Evolutionary conservation across 1,140 invertebrate genomes (phyloP), one percentile per base, ranked within the genome.

Genomic region (Drosophila tsacasi): DNA sequence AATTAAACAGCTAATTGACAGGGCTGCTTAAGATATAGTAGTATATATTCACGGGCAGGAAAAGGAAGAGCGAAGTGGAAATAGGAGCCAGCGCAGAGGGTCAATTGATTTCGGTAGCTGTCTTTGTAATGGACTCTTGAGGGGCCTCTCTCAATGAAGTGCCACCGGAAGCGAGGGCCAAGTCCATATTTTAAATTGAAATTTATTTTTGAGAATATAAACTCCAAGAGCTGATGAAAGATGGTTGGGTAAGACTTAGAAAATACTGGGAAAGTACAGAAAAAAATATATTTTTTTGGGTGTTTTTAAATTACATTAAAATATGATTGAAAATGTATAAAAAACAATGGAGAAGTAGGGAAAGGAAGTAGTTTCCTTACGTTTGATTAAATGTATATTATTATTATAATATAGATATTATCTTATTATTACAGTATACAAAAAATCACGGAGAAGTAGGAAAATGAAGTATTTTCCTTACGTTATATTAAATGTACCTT

Each of bases 1-100:
- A 87, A 77, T 87, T 77, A 62, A 73, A 25, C 60, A 72, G 76
- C 80, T 89, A 87, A 87, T 87, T 87, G 83, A 87, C 71, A 60
- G 61, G 50, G 55, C 44, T 62, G 55, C 67, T 35, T 69, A 63
- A 59, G 46, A 37, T 42, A 61, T 42, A 62, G 6, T 42, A 42
- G 19, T 73, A 19, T 73, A 19, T 52, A 13, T 57, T 23, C 25
- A 37, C 7, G 58, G 17, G 13, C 25, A 67, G 13, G 21, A 25
- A 39, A 25, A 30, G 19, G 23, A n/a, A 32, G 49, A 37, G 23
- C 12, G 17, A 13, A 23, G 32, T 17, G 35, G 47, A 76, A 23
- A 35, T 39, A 52, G 15, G 23, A 19, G 12, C 42, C 35, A 19
- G 37, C 27, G 37, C 21, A n/a, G 37, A 10, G 46, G 42, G 54